A percentile compares a stretch with the other conserved stretches of the same genome.
Conservation (phyloP, 2,888 invertebrate species). For the Nomada fabriciana region DNA sequence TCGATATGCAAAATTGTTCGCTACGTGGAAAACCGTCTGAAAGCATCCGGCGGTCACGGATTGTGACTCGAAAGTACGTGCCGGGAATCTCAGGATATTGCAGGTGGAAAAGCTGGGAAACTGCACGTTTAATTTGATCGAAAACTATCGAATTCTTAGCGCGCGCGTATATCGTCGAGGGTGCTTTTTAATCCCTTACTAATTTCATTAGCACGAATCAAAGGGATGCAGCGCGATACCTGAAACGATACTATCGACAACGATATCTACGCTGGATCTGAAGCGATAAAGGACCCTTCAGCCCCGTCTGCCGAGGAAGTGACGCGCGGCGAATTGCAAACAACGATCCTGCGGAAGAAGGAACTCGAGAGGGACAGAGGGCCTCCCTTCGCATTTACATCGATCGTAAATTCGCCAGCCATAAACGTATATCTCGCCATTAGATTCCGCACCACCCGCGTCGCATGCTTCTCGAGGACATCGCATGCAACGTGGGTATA, state of each 20-base stretch:
- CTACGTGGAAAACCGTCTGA: conserved; percentile 56
- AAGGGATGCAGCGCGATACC: conserved; percentile 2
- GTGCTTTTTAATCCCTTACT: background rate
- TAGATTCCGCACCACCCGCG: conserved; percentile 63
- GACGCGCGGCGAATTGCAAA: conserved; percentile 60
- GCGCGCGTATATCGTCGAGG: background rate
- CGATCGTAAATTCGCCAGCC: conserved; percentile 64
- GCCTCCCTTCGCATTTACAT: conserved; percentile 58
- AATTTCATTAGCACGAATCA: conserved; percentile 17
- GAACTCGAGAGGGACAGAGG: conserved; percentile 39
- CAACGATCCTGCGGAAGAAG: conserved; percentile 56
- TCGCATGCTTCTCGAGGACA: conserved; percentile 44
- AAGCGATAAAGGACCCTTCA: conserved; percentile 35
- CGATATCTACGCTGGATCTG: conserved; percentile 21
- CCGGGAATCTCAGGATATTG: conserved; percentile 21
- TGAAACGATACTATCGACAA: conserved; percentile 23
- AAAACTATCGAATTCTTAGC: background rate
- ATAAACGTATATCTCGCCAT: conserved; percentile 68
- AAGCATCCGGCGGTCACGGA: conserved; percentile 48
- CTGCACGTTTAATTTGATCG: background rate
- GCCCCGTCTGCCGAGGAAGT: conserved; percentile 39
- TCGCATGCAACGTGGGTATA: conserved; percentile 12
- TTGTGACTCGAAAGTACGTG: conserved; percentile 38
- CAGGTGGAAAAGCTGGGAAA: conserved; percentile 16
- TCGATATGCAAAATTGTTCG: conserved; percentile 49